phyloP scores from a whole-genome alignment of 2,797 vertebrate genomes.

The Phalanger gymnotis region DNA sequence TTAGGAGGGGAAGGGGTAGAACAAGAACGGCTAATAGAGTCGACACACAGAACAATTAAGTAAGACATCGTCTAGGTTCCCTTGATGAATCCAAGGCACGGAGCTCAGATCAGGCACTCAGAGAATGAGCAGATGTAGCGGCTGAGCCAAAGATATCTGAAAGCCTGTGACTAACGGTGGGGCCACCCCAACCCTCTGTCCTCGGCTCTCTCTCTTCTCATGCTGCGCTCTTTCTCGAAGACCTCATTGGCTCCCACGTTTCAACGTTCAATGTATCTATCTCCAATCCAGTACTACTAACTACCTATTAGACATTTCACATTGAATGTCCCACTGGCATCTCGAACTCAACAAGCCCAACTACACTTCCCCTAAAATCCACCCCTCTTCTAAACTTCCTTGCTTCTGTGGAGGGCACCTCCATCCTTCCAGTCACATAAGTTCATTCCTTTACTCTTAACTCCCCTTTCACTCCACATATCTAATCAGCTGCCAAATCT shows the following conservation, averaged over 20 bases:
- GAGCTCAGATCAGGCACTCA: neutral
- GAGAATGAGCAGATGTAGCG: neutral
- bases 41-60: neutral
- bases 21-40: neutral
- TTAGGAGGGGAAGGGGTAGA: neutral
- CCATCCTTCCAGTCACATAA: neutral
- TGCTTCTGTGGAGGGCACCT: neutral
- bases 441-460: neutral
- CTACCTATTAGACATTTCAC: too few relatives aligned
- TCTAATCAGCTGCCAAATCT: neutral
- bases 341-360: neutral
- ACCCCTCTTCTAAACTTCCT: neutral
- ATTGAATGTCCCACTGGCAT: neutral
- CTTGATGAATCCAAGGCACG: neutral
- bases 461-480: neutral
- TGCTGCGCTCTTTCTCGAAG: neutral
- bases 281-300: neutral
- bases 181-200: neutral
- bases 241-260: neutral
- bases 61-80: neutral
- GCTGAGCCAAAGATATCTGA: neutral
- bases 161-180: neutral
- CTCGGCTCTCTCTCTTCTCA: neutral
- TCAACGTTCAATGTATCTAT: neutral
- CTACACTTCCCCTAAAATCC: neutral